Evolutionary conservation across 2,888 invertebrate species (phyloP), one percentile per base, ranked within the genome.

Genomic region (Panzeria rudis): DNA sequence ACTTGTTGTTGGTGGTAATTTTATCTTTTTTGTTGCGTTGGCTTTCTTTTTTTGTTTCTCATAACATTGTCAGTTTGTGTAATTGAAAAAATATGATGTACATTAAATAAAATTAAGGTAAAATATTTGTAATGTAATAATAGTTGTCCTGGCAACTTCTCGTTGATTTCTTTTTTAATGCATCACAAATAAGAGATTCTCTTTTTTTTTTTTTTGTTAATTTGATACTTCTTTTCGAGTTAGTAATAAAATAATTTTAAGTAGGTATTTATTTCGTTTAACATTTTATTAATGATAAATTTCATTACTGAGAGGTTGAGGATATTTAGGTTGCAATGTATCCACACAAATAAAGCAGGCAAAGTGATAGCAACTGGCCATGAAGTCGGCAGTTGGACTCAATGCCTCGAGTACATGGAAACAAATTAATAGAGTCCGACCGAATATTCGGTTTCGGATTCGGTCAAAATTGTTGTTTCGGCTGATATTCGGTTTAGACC

Each of bases 11-110:
- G 52, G 13, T 64, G 72, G 64, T 56, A 83, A 71, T 38, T 71
- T 52, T 17, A 71, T 25, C 17, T 62, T 56, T 81, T 20, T 29
- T 59, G 1, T 44, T 35, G 13, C 17, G 29, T 44, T 32, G 44
- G 29, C 1, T 29, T 71, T 64, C 3, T 25, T 50, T 17, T 32
- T 17, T 6, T 32, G 32, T 41, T 9, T 0, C 20, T 23, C 7
- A 17, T 64, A 38, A 44, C 8, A 41, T 44, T 71, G 71, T 68
- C 66, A 73, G 41, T 47, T 59, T 44, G 7, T 11, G 32, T 73
- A 77, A 72, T 78, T 68, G 44, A 59, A 73, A 72, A 73, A 69
- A 79, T 69, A 69, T 69, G 72, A 66, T 50, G 79, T 47, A 38
- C 54, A 79, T 56, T 79, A 79, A 54, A 59, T 29, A 54, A 52